Conservation (phyloP, 2,113 vertebrate species). For the Scomber colias region DNA sequence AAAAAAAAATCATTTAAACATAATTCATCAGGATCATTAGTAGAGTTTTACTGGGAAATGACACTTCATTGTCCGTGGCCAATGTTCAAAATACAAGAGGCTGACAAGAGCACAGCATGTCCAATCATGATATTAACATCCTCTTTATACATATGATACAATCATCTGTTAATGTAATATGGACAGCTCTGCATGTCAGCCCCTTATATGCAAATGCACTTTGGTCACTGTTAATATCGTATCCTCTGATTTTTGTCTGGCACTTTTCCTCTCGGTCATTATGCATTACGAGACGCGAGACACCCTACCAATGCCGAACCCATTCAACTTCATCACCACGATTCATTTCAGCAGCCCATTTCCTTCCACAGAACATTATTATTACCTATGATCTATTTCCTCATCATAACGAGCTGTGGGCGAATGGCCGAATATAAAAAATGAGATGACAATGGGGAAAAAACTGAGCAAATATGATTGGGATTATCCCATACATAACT, state of each 20-base stretch:
- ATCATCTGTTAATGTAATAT: neutral
- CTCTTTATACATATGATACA: neutral
- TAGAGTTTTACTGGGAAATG: neutral
- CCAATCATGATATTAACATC: neutral
- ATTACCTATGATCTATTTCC: conserved; percentile 47
- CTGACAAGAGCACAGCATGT: neutral
- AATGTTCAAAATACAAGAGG: neutral
- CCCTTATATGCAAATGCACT: neutral
- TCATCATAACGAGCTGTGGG: conserved; percentile 28
- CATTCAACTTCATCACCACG: conserved; percentile 13
- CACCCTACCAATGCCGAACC: neutral
- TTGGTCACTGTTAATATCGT: neutral
- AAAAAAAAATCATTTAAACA: neutral
- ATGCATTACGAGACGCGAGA: conserved; percentile 14
- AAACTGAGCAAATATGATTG: neutral
- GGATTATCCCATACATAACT: neutral
- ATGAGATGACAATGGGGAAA: conserved; percentile 8
- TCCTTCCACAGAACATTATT: conserved; percentile 35
- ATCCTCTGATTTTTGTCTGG: neutral
- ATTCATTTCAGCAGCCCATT: conserved; percentile 45
- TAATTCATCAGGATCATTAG: neutral
- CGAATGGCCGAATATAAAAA: neutral
- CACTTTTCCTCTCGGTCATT: conserved; percentile 9
- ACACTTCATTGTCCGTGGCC: neutral
- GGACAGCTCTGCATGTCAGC: too few species aligned